Conservation (phyloP, 2,113 vertebrate genomes). For the Cyanocitta stelleri region DNA sequence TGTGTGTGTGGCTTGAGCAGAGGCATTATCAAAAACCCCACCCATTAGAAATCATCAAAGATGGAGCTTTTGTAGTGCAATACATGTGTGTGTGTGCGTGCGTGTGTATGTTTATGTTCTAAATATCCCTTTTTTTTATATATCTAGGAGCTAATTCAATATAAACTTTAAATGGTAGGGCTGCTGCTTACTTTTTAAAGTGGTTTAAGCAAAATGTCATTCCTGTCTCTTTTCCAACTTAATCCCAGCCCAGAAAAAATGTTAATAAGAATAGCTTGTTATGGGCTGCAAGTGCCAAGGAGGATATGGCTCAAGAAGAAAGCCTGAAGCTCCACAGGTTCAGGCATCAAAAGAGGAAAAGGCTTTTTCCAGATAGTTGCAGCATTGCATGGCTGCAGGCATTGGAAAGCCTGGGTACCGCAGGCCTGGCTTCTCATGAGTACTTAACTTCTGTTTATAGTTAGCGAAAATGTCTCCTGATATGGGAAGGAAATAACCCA, state of each 20-base stretch:
- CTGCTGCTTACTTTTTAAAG: neutral
- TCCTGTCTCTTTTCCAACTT: constrained; percentile 9
- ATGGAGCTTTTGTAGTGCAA: neutral
- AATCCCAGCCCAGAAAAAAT: constrained; percentile 1
- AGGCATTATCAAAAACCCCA: neutral
- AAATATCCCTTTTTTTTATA: neutral
- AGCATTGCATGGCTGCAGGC: neutral
- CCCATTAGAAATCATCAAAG: neutral
- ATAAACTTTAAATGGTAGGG: neutral
- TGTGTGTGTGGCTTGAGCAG: neutral
- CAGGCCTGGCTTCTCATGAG: neutral
- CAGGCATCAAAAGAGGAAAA: constrained; percentile 39
- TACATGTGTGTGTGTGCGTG: too few relatives aligned
- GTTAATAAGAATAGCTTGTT: constrained; percentile 12
- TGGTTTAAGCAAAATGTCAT: neutral
- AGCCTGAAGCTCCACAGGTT: constrained; percentile 25
- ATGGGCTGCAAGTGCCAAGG: neutral
- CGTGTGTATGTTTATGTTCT: neutral
- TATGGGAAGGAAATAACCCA: constrained; percentile 19
- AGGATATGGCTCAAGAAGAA: constrained; percentile 24
- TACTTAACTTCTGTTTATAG: constrained; percentile 20
- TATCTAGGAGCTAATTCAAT: neutral
- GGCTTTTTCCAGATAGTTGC: neutral
- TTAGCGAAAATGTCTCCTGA: constrained; percentile 1
- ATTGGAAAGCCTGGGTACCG: neutral